A percentile compares a stretch with the other conserved stretches of the same genome.
phyloP scores from a whole-genome alignment of 2,888 invertebrate genomes.

The Arctia plantaginis region DNA sequence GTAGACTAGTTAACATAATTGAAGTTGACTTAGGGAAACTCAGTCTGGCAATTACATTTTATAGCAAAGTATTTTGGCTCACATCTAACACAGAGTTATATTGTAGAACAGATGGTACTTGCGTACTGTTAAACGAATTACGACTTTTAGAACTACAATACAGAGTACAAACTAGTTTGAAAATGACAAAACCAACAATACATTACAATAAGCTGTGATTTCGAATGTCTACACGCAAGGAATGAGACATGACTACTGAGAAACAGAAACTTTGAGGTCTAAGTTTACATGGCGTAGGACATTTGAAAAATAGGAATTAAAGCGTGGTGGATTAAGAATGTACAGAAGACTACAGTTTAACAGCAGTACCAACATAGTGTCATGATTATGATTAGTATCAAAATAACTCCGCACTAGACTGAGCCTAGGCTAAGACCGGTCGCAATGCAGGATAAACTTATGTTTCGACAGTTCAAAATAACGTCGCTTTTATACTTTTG shows the following conservation, averaged over 20 bases:
- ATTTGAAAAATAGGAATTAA: conserved; percentile 8
- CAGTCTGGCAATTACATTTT: conserved; percentile 63
- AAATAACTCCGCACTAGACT: conserved; percentile 17
- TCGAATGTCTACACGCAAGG: not conserved
- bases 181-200: not conserved
- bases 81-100: conserved; percentile 24
- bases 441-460: conserved; percentile 47
- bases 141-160: not conserved
- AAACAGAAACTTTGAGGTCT: not conserved
- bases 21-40: conserved; percentile 64
- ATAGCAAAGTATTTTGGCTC: conserved; percentile 43
- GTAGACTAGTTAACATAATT: conserved; percentile 60
- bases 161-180: not conserved
- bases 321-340: not conserved
- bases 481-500: not conserved
- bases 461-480: conserved; percentile 5
- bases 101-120: conserved; percentile 4
- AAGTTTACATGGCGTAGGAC: not conserved
- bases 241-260: not conserved
- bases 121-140: not conserved
- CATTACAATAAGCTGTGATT: not conserved
- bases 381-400: not conserved
- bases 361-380: not conserved
- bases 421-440: conserved; percentile 48
- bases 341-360: not conserved